phyloP scores from a whole-genome alignment of 2,888 invertebrate genomes.

The Macrosiphum euphorbiae region DNA sequence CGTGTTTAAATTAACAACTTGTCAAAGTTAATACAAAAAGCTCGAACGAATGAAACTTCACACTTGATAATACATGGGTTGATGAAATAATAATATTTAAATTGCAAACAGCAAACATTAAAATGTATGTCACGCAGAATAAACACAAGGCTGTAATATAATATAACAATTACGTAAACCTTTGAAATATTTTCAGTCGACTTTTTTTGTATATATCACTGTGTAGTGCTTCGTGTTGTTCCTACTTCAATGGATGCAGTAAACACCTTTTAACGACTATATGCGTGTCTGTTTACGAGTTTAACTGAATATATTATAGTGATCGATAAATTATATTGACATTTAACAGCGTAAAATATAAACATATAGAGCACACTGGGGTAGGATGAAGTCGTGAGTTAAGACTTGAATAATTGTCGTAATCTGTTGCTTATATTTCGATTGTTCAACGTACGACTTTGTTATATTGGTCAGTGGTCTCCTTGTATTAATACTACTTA shows the following conservation, averaged over 20 bases:
- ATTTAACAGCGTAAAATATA: neutral
- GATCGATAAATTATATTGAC: neutral
- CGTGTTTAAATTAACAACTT: neutral
- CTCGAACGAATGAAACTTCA: neutral
- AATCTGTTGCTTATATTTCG: neutral
- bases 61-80: neutral
- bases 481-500: neutral
- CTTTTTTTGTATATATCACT: too few species aligned
- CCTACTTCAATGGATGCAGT: neutral
- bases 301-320: neutral
- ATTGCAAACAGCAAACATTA: neutral
- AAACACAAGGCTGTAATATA: neutral
- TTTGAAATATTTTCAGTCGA: too few species aligned
- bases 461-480: neutral
- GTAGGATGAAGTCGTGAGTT: neutral
- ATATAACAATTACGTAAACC: neutral
- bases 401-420: neutral
- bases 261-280: neutral
- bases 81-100: neutral
- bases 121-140: neutral
- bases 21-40: constrained; percentile 9
- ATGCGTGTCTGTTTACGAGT: neutral
- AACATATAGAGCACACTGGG: neutral
- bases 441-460: neutral
- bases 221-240: too few species aligned